Evolutionary conservation across 2,888 invertebrate species (phyloP), one percentile per base, ranked within the genome.

Genomic region (Lobophora halterata): DNA sequence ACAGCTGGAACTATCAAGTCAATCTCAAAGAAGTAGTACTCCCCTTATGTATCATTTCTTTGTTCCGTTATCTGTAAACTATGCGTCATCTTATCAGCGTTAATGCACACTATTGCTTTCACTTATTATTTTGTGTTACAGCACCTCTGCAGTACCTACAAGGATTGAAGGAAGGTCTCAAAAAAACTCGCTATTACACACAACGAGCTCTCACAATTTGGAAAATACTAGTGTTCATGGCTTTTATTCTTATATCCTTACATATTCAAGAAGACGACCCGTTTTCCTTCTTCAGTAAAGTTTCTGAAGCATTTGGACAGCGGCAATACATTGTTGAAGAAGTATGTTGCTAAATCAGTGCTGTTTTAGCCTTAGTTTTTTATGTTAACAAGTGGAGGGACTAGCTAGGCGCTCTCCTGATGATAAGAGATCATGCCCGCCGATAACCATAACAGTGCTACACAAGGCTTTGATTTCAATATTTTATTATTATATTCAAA

Each of bases 201-300:
- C 95, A 96, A 64, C 86, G 92, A 19, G 88, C 91, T 29, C 85
- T 95, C 1, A 90, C 96, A 0, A 52, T 95, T 8, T 92, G 94
- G 90, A 97, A 97, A 79, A 91, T 94, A 34, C 20, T 91, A 0
- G 70, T 94, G 2, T 97, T 97, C 61, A 89, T 93, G 48, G 55
- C 82, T 1, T 88, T 90, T 42, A 90, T 91, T 55, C 64, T 94
- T 25, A 60, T 91, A 4, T 90, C 92, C 32, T 78, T 92, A 38
- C 63, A 68, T 33, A 34, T 81, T 1, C 80, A 83, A 52, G 75
- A 81, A 9, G 88, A 88, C 17, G 64, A 81, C 7, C 74, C 86
- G 0, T 52, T 66, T 13, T 68, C 82, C 12, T 73, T 90, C 55
- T 92, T 92, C 53, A 66, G 77, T 0, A 63, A 79, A 26, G 79